Conservation (phyloP, 2,797 vertebrate genomes). For the Sebastes nivosus region DNA sequence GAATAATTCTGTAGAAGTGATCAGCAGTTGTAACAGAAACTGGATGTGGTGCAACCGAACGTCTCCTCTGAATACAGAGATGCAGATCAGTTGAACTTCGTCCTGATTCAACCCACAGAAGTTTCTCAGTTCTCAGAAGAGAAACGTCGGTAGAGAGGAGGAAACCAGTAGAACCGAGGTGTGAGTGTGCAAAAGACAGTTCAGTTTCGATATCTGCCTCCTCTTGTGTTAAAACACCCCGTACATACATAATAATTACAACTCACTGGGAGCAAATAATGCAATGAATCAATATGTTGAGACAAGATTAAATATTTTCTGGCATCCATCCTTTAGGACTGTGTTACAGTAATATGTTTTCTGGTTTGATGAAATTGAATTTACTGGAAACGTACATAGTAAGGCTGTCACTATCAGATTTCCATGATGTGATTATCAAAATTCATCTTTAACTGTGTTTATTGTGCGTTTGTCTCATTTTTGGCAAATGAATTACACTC, state of each 20-base stretch:
- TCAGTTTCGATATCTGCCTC: background rate
- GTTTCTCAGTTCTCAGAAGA: constrained; percentile 3
- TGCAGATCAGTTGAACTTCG: background rate
- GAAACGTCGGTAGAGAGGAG: background rate
- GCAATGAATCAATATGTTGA: background rate
- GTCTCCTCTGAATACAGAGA: background rate
- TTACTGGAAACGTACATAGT: background rate
- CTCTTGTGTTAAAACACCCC: background rate
- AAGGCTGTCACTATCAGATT: too few relatives aligned
- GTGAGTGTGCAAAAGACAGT: constrained; percentile 8
- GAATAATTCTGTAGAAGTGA: background rate
- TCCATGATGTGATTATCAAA: too few relatives aligned
- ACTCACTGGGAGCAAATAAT: background rate
- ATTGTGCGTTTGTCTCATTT: too few relatives aligned
- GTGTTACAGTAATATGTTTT: background rate
- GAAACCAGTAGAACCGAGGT: background rate
- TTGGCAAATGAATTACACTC: too few relatives aligned
- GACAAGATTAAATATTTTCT: background rate
- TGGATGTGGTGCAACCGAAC: background rate
- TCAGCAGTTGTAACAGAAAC: background rate
- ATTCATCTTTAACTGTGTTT: too few relatives aligned
- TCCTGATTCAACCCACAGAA: background rate
- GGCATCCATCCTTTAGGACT: background rate
- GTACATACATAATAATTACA: background rate
- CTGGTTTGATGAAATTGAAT: background rate